phyloP scores from a whole-genome alignment of 2,113 vertebrate species.

The Megaptera novaeangliae region DNA sequence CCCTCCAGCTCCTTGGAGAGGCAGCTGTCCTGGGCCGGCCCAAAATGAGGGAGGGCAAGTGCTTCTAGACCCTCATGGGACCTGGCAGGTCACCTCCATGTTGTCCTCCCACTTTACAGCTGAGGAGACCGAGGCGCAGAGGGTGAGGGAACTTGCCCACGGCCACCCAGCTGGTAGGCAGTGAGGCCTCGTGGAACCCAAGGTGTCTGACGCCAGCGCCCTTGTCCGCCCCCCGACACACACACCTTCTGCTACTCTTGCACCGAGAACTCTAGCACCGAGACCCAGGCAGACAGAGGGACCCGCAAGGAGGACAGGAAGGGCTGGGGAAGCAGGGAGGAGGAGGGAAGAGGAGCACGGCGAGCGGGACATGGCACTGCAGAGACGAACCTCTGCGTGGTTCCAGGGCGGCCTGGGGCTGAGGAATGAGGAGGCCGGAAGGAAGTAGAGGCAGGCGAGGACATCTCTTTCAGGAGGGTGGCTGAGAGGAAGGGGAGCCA shows the following conservation, averaged over 20 bases:
- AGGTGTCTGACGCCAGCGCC: background rate
- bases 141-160: background rate
- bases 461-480: background rate
- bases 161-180: background rate
- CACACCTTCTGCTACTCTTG: background rate
- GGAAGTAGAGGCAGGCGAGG: background rate
- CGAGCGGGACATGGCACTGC: fast-evolving
- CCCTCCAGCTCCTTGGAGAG: background rate
- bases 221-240: fast-evolving
- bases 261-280: background rate
- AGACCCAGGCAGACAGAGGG: background rate
- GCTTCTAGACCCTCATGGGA: background rate
- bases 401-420: background rate
- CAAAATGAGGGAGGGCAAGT: background rate
- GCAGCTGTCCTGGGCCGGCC: background rate
- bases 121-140: background rate
- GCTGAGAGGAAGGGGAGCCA: background rate
- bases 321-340: no score
- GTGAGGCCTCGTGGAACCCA: background rate
- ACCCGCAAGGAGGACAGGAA: background rate
- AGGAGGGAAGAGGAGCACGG: background rate
- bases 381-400: background rate
- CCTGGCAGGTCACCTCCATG: background rate
- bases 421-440: background rate
- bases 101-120: background rate